Conservation (phyloP, 2,888 invertebrate species). For the Himalopsyche tibetana region DNA sequence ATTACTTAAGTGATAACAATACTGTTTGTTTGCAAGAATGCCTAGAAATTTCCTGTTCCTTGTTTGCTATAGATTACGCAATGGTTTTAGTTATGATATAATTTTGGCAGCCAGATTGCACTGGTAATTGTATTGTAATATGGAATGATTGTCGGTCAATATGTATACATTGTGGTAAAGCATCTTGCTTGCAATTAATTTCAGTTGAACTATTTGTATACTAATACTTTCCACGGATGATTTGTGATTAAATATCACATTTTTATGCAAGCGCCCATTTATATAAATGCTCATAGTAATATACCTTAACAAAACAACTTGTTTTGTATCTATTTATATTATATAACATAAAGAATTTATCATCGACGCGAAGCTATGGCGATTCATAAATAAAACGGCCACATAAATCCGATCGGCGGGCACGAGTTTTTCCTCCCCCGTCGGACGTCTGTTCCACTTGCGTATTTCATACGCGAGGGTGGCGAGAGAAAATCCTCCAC, state of each 20-base stretch:
- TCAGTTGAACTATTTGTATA: too few relatives aligned
- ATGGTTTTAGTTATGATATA: not conserved
- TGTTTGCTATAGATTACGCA: constrained; percentile 3
- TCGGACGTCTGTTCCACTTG: constrained; percentile 20
- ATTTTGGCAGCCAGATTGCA: not conserved
- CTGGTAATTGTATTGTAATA: too few relatives aligned
- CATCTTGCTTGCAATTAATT: too few relatives aligned
- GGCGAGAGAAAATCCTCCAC: constrained; percentile 4
- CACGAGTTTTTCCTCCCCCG: constrained; percentile 28
- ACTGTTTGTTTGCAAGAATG: not conserved
- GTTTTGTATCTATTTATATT: not conserved
- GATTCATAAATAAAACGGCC: constrained; percentile 8
- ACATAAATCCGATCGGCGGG: not conserved
- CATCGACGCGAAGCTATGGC: not conserved
- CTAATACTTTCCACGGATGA: too few relatives aligned
- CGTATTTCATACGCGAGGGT: constrained; percentile 27
- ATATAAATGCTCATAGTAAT: too few relatives aligned
- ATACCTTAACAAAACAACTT: not conserved
- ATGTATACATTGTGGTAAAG: too few relatives aligned
- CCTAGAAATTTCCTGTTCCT: not conserved
- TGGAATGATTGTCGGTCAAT: too few relatives aligned
- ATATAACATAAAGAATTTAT: not conserved
- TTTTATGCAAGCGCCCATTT: too few relatives aligned
- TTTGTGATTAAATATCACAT: too few relatives aligned
- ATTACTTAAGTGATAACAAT: constrained; percentile 22